phyloP scores from a whole-genome alignment of 1,140 invertebrate species.

The Drosophila nasuta region DNA sequence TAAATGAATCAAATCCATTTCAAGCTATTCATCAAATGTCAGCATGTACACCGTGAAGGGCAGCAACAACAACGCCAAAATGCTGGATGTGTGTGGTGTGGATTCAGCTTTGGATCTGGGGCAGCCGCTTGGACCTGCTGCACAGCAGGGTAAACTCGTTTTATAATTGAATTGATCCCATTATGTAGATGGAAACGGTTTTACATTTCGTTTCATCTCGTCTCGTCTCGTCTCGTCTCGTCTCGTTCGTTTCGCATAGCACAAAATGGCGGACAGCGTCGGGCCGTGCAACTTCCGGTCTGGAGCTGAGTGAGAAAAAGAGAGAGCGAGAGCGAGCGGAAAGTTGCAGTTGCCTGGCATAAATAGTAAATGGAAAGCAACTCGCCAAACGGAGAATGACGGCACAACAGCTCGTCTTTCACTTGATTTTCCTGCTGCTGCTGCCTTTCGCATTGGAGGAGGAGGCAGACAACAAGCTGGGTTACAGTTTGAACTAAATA shows the following conservation, averaged over 20 bases:
- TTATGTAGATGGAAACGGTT: slow-evolving; percentile 82
- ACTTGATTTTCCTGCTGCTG: slow-evolving; percentile 11
- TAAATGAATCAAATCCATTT: slow-evolving; percentile 81
- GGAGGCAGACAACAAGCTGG: slow-evolving; percentile 36
- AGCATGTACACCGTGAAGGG: slow-evolving; percentile 48
- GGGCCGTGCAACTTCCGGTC: slow-evolving; percentile 66
- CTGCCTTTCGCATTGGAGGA: not conserved
- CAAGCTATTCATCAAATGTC: slow-evolving; percentile 78
- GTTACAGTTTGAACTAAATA: slow-evolving; percentile 72
- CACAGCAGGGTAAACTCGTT: slow-evolving; percentile 65
- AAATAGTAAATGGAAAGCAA: slow-evolving; percentile 70
- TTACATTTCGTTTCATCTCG: slow-evolving; percentile 64
- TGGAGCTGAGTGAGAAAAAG: not conserved
- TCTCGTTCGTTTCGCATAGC: slow-evolving; percentile 59
- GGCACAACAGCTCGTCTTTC: slow-evolving; percentile 27
- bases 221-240: slow-evolving; percentile 44
- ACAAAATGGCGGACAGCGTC: slow-evolving; percentile 72
- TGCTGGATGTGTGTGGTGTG: slow-evolving; percentile 54
- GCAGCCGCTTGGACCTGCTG: slow-evolving; percentile 41
- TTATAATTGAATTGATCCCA: slow-evolving; percentile 82
- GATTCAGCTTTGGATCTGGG: slow-evolving; percentile 29
- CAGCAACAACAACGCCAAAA: slow-evolving; percentile 38
- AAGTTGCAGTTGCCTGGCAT: slow-evolving; percentile 38
- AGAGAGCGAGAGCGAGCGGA: no score
- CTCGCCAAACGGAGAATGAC: slow-evolving; percentile 44